These are phyloP conservation scores for Molossus molossus DNA, from an alignment of 2,797 vertebrate species.

Conservation along the genomic window DNA sequence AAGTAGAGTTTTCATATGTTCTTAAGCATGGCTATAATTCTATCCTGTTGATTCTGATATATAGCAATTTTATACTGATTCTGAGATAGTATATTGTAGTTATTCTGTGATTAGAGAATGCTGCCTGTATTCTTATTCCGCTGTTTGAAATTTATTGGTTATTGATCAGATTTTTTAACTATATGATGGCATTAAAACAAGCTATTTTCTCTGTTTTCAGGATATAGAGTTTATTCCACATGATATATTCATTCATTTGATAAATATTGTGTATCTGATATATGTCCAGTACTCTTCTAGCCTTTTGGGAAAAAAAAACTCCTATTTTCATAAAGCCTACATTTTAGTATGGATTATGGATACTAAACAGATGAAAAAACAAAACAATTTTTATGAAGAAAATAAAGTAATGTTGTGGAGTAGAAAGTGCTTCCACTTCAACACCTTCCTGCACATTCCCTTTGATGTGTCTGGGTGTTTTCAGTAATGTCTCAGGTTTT, in stretches of 20 bases:
- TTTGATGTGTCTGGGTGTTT: background rate
- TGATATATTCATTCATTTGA: background rate
- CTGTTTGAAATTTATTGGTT: conserved; percentile 1
- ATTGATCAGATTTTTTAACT: conserved; percentile 30
- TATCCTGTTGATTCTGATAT: background rate
- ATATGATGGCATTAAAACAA: background rate
- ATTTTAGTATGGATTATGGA: conserved; percentile 17
- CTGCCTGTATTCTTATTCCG: background rate
- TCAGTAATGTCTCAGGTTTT: background rate
- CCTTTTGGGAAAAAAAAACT: background rate
- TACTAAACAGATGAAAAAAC: background rate
- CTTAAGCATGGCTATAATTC: background rate
- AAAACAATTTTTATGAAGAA: conserved; percentile 1
- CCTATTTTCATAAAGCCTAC: background rate
- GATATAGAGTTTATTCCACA: background rate
- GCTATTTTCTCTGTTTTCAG: background rate
- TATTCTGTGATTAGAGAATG: background rate
- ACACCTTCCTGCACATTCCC: background rate
- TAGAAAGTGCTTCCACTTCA: background rate
- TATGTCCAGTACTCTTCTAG: background rate
- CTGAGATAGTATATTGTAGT: background rate
- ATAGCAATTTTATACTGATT: conserved; percentile 6
- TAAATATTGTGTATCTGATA: background rate
- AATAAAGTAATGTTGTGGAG: background rate
- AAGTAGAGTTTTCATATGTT: background rate